A percentile compares a stretch with the other conserved stretches of the same genome.
Evolutionary conservation across 2,888 invertebrate genomes (phyloP).

Genomic region (Drosophila eohydei): DNA sequence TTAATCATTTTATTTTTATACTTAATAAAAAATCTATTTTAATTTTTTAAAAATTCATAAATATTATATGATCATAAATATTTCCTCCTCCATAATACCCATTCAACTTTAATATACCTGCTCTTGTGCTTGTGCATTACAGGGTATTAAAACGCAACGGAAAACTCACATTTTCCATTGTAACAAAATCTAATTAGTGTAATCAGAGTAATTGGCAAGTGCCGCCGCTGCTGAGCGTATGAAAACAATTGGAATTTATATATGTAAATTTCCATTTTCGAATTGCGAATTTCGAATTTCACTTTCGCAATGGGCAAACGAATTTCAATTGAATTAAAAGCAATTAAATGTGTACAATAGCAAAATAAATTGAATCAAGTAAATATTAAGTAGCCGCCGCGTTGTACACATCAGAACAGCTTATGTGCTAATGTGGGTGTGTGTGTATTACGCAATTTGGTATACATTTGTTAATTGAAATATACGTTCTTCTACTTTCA

Average conservation of each 20-base stretch:
- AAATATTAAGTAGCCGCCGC: constrained; percentile 62
- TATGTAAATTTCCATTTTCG: constrained; percentile 4
- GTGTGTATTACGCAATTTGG: constrained; percentile 48
- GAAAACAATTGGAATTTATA: constrained; percentile 28
- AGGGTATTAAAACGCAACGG: neutral
- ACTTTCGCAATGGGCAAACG: neutral
- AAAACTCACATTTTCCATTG: constrained; percentile 23
- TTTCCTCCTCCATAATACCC: neutral
- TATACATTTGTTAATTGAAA: constrained; percentile 25
- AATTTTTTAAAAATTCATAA: too few relatives aligned
- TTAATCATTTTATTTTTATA: too few relatives aligned
- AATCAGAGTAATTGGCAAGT: constrained; percentile 59
- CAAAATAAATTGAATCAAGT: constrained; percentile 41
- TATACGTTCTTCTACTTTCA: constrained; percentile 7
- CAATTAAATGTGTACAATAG: constrained; percentile 35
- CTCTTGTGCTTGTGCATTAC: neutral
- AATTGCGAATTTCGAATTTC: constrained; percentile 9
- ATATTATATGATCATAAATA: too few relatives aligned
- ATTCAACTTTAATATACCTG: neutral
- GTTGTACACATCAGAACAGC: constrained; percentile 26
- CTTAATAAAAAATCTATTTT: too few relatives aligned
- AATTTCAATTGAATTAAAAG: constrained; percentile 6
- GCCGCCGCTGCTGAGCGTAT: neutral
- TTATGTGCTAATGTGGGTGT: neutral
- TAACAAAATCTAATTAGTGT: constrained; percentile 51